Percentiles rank a stretch among this genome's conserved stretches.
phyloP scores from a whole-genome alignment of 2,888 invertebrate species.

The Baccha elongata region DNA sequence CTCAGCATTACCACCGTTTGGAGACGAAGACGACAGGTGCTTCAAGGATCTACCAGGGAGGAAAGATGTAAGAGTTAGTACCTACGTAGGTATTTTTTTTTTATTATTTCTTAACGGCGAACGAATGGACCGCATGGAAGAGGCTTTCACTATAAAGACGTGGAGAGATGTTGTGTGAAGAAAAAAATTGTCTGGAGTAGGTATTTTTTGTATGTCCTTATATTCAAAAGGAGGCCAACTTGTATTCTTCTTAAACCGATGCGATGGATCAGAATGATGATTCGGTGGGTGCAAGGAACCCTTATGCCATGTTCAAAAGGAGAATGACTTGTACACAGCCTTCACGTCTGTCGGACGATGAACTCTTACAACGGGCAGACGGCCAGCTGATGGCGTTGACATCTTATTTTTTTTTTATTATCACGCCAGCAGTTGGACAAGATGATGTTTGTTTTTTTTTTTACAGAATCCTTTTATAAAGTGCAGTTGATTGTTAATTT shows the following conservation, averaged over 20 bases:
- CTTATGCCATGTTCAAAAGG: constrained; percentile 53
- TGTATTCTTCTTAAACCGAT: constrained; percentile 43
- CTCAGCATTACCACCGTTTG: constrained; percentile 36
- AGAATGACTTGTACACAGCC: constrained; percentile 70
- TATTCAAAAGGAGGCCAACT: constrained; percentile 13
- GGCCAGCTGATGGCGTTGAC: constrained; percentile 73
- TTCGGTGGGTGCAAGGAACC: constrained; percentile 73
- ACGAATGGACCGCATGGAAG: constrained; percentile 63
- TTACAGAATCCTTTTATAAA: constrained; percentile 39
- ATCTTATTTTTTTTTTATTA: constrained; percentile 67
- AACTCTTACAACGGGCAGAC: constrained; percentile 66
- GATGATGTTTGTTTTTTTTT: constrained; percentile 40
- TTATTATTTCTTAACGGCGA: constrained; percentile 3
- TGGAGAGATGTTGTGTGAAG: too few relatives aligned
- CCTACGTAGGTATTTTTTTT: not conserved
- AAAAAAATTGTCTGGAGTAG: constrained; percentile 66
- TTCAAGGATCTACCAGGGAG: constrained; percentile 56
- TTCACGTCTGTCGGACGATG: constrained; percentile 71
- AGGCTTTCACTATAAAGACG: constrained; percentile 36
- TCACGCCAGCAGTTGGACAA: constrained; percentile 65
- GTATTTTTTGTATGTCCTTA: constrained; percentile 28
- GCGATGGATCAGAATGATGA: constrained; percentile 66
- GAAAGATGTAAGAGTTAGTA: constrained; percentile 40
- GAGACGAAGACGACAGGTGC: constrained; percentile 66
- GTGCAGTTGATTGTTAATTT: constrained; percentile 10